A percentile compares a stretch with the other conserved stretches of the same genome.
phyloP scores from a whole-genome alignment of 2,888 invertebrate genomes.

The Oxyscelio sp. region DNA sequence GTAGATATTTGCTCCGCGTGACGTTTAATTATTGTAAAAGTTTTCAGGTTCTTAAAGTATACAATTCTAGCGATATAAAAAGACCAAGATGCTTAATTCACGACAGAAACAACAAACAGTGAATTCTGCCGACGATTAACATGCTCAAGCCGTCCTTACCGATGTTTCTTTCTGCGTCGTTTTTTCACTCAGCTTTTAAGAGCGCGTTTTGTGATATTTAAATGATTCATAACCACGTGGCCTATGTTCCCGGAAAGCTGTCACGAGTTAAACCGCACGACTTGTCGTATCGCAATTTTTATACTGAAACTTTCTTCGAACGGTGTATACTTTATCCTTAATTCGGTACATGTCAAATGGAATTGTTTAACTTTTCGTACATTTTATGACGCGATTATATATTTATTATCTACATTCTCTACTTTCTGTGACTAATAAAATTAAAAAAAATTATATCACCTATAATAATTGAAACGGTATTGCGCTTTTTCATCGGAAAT shows the following conservation, averaged over 20 bases:
- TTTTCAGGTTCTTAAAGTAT: slow-evolving; percentile 55
- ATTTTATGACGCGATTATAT: not conserved
- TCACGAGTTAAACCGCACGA: slow-evolving; percentile 39
- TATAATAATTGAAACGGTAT: slow-evolving; percentile 14
- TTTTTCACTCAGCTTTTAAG: slow-evolving; percentile 55
- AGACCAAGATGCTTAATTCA: slow-evolving; percentile 77
- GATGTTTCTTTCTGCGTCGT: slow-evolving; percentile 64
- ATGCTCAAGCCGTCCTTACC: slow-evolving; percentile 81
- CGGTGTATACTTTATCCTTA: not conserved
- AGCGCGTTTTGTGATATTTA: slow-evolving; percentile 63
- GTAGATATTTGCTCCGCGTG: slow-evolving; percentile 50
- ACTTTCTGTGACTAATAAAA: too few species aligned
- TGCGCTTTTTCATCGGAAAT: slow-evolving; percentile 27
- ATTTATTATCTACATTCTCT: slow-evolving; percentile 1
- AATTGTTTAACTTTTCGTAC: not conserved
- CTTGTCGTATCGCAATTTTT: slow-evolving; percentile 26
- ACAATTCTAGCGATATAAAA: slow-evolving; percentile 76
- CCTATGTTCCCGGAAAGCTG: slow-evolving; percentile 65
- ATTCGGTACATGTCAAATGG: not conserved
- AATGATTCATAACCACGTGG: slow-evolving; percentile 67
- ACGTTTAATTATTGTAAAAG: slow-evolving; percentile 64
- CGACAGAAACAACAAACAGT: slow-evolving; percentile 83
- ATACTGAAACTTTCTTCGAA: slow-evolving; percentile 8
- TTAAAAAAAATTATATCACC: slow-evolving; percentile 13
- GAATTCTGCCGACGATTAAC: slow-evolving; percentile 82